Evolutionary conservation across 2,797 vertebrate genomes (phyloP).

Genomic region (Poeciliopsis turneri): DNA sequence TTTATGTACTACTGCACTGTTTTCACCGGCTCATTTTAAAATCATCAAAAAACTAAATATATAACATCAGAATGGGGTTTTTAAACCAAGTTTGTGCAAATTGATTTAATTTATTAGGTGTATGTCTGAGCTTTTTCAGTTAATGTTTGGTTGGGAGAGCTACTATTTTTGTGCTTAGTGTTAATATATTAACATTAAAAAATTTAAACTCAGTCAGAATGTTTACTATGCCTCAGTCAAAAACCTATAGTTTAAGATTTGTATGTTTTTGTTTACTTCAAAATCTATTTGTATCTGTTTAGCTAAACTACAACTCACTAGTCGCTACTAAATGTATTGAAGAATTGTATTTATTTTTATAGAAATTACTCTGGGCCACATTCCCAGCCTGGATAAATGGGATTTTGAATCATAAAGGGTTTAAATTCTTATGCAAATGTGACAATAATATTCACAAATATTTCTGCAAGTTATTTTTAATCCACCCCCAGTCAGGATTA

Average conservation of each 20-base stretch:
- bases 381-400: neutral
- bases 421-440: slow-evolving; percentile 15
- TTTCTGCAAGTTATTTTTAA: slow-evolving; percentile 28
- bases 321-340: neutral
- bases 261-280: neutral
- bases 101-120: no score
- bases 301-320: neutral
- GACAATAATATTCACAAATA: slow-evolving; percentile 8
- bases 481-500: slow-evolving; percentile 24
- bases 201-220: neutral
- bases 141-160: neutral
- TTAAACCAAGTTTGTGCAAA: neutral
- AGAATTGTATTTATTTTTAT: neutral
- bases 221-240: neutral
- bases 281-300: neutral
- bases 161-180: neutral
- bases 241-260: neutral
- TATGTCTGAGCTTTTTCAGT: neutral
- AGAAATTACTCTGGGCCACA: slow-evolving; percentile 5
- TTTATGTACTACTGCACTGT: neutral
- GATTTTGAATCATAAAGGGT: neutral
- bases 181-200: neutral
- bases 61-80: neutral
- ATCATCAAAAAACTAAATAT: neutral
- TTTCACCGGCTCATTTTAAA: neutral